Evolutionary conservation across 2,113 vertebrate species (phyloP), one percentile per base, ranked within the genome.

Genomic region (Lepidiolamprologus cunningtoni): DNA sequence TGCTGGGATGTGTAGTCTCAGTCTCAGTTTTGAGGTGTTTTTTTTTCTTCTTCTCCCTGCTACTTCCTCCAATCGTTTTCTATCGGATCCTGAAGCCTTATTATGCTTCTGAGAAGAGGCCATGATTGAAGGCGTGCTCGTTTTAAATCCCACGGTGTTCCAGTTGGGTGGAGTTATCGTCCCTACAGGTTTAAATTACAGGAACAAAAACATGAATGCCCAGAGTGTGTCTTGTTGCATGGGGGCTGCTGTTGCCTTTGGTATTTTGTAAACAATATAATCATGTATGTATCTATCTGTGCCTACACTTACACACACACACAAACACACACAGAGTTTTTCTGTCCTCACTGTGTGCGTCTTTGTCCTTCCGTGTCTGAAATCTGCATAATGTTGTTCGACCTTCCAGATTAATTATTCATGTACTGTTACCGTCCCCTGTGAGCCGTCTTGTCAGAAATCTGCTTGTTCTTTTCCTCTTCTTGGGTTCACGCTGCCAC

Each of bases 61-160:
- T 86, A 66, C 45, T 80, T 78, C 35, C 63, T 89, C 57, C 52
- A 40, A 50, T 89, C 47, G 87, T 88, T 93, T 92, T 91, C 52
- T 89, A 87, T 68, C 73, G 28, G 57, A 94, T 92, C 92, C 89
- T 85, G 84, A 96, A 96, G 94, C 95, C 95, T 96, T 96, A 93
- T 91, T 80, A 86, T 71, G 90, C 88, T 95, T 93, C 89, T 91
- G 92, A 87, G 88, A 93, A 82, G 88, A 94, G 86, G 90, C 83
- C 45, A 86, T 76, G 37, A n/a, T 58, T 53, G 21, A 40, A 84
- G 82, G 84, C 2, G 16, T 79, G 71, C 86, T 94, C 7, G 84
- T 94, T 95, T 91, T 91, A 31, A 52, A 86, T 26, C 71, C 85
- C 7, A 55, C 19, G 9, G 17, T 91, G 80, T 79, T 58, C 81